Percentiles rank a stretch among this genome's conserved stretches.
Evolutionary conservation across 2,797 vertebrate genomes (phyloP).

Genomic region (Natrix natrix): DNA sequence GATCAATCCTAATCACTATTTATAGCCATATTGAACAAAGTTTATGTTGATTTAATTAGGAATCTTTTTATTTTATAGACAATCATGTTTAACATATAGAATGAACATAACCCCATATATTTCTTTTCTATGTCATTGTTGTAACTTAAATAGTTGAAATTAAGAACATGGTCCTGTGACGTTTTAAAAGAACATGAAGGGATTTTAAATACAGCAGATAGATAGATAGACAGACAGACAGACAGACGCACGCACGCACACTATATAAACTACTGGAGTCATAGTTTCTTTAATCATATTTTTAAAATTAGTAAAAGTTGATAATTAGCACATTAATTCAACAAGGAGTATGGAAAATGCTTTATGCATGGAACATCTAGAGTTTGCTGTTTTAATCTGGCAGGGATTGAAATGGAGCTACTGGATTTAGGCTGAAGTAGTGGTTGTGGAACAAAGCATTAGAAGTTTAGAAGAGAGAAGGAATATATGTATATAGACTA

Average conservation of each 20-base stretch:
- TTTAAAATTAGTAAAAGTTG: neutral
- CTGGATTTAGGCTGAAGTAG: neutral
- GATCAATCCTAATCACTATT: neutral
- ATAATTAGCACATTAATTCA: neutral
- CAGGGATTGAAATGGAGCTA: neutral
- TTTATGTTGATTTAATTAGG: neutral
- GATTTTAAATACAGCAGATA: neutral
- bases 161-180: neutral
- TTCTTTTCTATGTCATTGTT: neutral
- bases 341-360: neutral
- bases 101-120: neutral
- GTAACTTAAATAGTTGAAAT: neutral
- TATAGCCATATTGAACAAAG: neutral
- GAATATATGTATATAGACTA: neutral
- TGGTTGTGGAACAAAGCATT: neutral
- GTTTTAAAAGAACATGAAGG: neutral
- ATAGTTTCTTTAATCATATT: neutral
- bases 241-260: too few relatives aligned
- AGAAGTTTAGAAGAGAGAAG: neutral
- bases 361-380: neutral
- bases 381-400: neutral
- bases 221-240: too few relatives aligned
- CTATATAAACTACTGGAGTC: too few relatives aligned
- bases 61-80: neutral
- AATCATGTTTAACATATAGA: neutral